Evolutionary conservation across 2,797 vertebrate species (phyloP).

Genomic region (Crenichthys baileyi): DNA sequence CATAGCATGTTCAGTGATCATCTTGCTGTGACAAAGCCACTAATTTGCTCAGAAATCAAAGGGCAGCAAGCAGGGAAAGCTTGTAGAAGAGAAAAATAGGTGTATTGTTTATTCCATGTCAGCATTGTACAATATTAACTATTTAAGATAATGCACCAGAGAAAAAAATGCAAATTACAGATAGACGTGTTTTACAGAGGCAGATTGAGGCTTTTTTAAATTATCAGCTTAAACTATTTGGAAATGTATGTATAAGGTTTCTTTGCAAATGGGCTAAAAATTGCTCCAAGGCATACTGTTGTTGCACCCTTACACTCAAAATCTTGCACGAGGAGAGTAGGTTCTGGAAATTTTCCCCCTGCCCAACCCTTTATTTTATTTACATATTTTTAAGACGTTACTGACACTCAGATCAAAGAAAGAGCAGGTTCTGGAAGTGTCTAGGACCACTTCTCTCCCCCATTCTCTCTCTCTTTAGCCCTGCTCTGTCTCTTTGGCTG

Average conservation of each 20-base stretch:
- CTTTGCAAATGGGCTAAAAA: not conserved
- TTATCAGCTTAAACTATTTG: not conserved
- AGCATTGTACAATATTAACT: not conserved
- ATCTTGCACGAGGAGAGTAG: not conserved
- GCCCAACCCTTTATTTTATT: constrained; percentile 21
- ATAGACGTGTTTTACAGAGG: not conserved
- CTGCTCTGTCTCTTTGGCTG: constrained; percentile 62
- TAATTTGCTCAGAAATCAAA: constrained; percentile 41
- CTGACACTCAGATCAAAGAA: constrained; percentile 36
- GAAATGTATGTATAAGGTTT: not conserved
- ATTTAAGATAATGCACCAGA: not conserved
- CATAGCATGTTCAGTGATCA: constrained; percentile 73
- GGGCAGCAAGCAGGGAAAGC: constrained; percentile 3
- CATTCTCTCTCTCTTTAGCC: constrained; percentile 36
- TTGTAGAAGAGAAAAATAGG: constrained; percentile 21
- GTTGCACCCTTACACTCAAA: constrained; percentile 15
- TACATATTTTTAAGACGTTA: constrained; percentile 6
- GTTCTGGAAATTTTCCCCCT: constrained; percentile 10
- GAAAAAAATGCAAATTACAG: not conserved
- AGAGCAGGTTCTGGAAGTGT: constrained; percentile 61
- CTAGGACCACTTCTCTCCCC: constrained; percentile 64
- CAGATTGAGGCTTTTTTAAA: not conserved
- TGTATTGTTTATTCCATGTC: not conserved
- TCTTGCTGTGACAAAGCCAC: constrained; percentile 64
- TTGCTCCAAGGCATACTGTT: not conserved